Evolutionary conservation across 2,113 vertebrate species (phyloP), one percentile per base, ranked within the genome.

Genomic region (Rhinogobius similis): DNA sequence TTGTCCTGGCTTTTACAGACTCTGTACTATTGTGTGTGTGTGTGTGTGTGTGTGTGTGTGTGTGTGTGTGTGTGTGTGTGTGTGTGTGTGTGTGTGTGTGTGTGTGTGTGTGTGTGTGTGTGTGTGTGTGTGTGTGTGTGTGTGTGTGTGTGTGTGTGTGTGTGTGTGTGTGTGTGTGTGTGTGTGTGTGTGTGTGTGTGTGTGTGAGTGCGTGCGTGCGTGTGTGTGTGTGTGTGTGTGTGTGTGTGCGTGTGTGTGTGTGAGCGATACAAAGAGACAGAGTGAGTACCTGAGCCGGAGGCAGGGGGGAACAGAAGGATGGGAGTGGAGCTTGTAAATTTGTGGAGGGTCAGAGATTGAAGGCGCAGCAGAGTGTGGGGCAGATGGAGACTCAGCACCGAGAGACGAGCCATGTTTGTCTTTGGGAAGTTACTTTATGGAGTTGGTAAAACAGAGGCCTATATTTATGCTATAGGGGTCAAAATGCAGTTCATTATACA

Each of bases 241-340:
- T n/a, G n/a, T 36, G 32, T 36, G 32, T 36, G 32, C 9, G 32
- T 36, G 32, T 36, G 32, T 7, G 32, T 36, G 32, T 36, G 2
- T 21, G 24, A 26, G 21, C 3, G 2, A 4, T 13, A 27, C 9
- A 13, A 18, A 20, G 44, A 20, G 44, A 46, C 4, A 46, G 24
- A 56, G 62, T 41, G 56, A n/a, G 16, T 29, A 87, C 87, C 86
- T 90, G 38, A 84, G 86, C 83, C 50, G 70, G 72, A 58, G 67
- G 70, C 59, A 82, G 80, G 66, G 80, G 66, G 20, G 58, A 71
- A 56, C 75, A 71, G 73, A 76, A 74, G 79, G 77, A 62, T 11
- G 70, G 74, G 68, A 85, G 80, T 77, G 80, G 73, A 72, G 11
- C 23, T 24, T 24, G 52, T 58, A 71, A 78, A 77, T 76, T 75